phyloP scores from a whole-genome alignment of 2,113 vertebrate species.

The Pelecanoides urinatrix region DNA sequence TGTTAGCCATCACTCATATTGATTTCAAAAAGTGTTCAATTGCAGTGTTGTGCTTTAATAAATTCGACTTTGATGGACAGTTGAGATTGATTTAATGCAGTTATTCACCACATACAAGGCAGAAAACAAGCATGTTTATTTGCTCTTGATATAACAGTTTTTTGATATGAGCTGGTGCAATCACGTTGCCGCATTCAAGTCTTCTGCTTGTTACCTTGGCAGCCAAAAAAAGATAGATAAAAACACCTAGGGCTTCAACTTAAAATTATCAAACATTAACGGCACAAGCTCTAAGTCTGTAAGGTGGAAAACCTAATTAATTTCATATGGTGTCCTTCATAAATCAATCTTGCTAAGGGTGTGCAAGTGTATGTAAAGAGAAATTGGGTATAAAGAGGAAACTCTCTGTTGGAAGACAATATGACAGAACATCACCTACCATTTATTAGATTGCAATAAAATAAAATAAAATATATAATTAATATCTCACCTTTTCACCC shows the following conservation, averaged over 20 bases:
- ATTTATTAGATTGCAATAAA: not conserved
- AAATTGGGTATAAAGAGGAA: not conserved
- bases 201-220: not conserved
- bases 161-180: not conserved
- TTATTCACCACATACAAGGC: not conserved
- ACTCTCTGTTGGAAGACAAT: not conserved
- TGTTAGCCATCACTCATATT: conserved; percentile 16
- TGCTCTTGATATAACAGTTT: not conserved
- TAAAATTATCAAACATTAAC: not conserved
- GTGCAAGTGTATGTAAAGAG: not conserved
- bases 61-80: conserved; percentile 45
- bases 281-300: not conserved
- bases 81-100: conserved; percentile 19
- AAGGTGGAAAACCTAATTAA: not conserved
- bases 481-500: not conserved
- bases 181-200: not conserved
- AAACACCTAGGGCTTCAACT: not conserved
- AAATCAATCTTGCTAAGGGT: not conserved
- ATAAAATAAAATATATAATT: not conserved
- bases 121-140: conserved; percentile 27
- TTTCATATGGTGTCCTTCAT: not conserved
- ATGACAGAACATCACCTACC: not conserved
- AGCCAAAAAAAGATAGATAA: not conserved
- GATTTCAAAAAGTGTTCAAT: not conserved
- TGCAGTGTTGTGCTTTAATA: conserved; percentile 9